Evolutionary conservation across 2,888 invertebrate genomes (phyloP).

Genomic region (Gymnocheta viridis): DNA sequence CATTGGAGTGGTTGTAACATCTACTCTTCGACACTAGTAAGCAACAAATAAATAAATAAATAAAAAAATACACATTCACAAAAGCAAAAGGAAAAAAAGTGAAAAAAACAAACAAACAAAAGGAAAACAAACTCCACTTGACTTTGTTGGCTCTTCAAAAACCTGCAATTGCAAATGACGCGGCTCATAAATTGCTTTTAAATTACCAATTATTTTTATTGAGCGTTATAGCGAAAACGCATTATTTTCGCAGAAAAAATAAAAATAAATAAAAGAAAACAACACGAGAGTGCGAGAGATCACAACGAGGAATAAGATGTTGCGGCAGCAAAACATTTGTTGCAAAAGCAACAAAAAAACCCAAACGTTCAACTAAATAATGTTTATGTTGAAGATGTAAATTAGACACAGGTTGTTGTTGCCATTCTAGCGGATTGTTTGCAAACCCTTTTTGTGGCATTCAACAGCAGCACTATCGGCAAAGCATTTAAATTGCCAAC

Average conservation of each 20-base stretch:
- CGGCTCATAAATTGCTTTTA: conserved; percentile 69
- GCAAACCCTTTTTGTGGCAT: conserved; percentile 41
- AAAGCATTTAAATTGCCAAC: conserved; percentile 31
- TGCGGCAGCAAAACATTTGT: conserved; percentile 30
- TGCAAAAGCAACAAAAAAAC: conserved; percentile 6
- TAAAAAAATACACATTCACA: not conserved
- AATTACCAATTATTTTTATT: conserved; percentile 70
- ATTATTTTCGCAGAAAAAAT: conserved; percentile 27
- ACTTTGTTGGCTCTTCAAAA: conserved; percentile 34
- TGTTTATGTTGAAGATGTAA: conserved; percentile 65
- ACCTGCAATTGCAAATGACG: conserved; percentile 60
- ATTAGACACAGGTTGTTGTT: conserved; percentile 48
- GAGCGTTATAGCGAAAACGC: conserved; percentile 65
- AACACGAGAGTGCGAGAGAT: not conserved
- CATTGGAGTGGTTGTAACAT: conserved; percentile 40
- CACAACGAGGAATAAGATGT: conserved; percentile 8
- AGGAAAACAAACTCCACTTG: conserved; percentile 46
- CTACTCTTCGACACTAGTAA: conserved; percentile 7
- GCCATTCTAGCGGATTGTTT: conserved; percentile 26
- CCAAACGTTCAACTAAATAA: conserved; percentile 49
- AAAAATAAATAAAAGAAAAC: not conserved
- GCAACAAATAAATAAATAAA: not conserved
- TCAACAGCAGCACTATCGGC: conserved; percentile 17
- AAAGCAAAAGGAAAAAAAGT: too few relatives aligned
- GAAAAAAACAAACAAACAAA: not conserved